These are phyloP conservation scores for Palythoa grandiflora DNA, from an alignment of 92 coral and sea anemone genomes.

Conservation along the genomic window DNA sequence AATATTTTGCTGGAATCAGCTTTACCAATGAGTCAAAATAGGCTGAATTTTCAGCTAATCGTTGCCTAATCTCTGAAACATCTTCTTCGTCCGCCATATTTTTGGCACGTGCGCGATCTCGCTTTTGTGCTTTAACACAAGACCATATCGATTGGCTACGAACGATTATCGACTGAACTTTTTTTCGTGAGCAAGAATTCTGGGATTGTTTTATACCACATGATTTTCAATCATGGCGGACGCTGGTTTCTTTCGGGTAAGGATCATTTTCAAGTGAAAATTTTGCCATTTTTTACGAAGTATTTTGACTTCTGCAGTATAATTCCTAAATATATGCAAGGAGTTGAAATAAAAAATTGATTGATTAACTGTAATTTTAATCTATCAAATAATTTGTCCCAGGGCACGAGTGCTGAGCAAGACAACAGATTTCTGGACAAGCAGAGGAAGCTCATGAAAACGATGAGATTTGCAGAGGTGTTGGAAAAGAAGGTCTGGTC, in stretches of 20 bases:
- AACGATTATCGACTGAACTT: conserved; percentile 53
- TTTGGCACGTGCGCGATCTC: conserved; percentile 2
- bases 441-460: conserved; percentile 95
- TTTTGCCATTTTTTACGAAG: not conserved
- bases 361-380: not conserved
- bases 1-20: conserved; percentile 84
- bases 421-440: conserved; percentile 97
- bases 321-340: no score
- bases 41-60: conserved; percentile 86
- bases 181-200: conserved; percentile 30
- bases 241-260: conserved; percentile 97
- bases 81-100: conserved; percentile 86
- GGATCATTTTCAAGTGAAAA: conserved; percentile 24
- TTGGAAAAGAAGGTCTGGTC: conserved; percentile 74
- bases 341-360: no score
- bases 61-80: conserved; percentile 58
- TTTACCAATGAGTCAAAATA: conserved; percentile 92
- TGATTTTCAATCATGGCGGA: conserved; percentile 92
- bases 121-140: not conserved
- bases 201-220: conserved; percentile 66
- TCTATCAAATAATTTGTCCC: not conserved
- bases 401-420: conserved; percentile 99
- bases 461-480: conserved; percentile 85
- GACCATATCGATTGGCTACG: conserved; percentile 37
- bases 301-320: not conserved